These are phyloP conservation scores for Tetrao urogallus DNA, from an alignment of 2,113 vertebrate genomes.

Conservation along the genomic window DNA sequence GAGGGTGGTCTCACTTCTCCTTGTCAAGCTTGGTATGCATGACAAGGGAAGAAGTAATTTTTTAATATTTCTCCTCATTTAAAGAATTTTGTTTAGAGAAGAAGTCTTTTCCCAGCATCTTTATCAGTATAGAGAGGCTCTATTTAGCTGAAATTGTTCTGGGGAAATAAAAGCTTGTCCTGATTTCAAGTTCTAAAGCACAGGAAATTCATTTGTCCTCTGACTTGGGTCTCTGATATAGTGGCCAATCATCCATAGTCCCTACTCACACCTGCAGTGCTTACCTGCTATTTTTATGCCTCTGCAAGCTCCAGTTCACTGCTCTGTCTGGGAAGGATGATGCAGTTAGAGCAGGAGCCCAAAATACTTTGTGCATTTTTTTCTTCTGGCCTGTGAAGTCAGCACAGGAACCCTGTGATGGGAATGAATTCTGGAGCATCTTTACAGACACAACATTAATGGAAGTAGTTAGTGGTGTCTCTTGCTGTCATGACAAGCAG, in stretches of 20 bases:
- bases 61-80: not conserved
- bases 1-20: rapidly evolving
- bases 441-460: not conserved
- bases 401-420: not conserved
- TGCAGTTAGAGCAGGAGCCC: not conserved
- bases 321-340: not conserved
- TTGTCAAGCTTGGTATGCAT: not conserved
- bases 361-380: not conserved
- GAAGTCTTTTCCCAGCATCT: not conserved
- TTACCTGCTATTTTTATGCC: not conserved
- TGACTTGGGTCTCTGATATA: not conserved
- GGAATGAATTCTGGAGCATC: not conserved
- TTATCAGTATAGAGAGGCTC: not conserved
- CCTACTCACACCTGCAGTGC: not conserved
- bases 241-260: not conserved
- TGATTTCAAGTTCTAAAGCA: not conserved
- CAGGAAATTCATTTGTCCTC: not conserved
- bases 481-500: not conserved
- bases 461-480: not conserved
- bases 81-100: too few relatives aligned
- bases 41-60: not conserved
- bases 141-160: not conserved
- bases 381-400: not conserved
- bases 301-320: rapidly evolving
- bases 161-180: not conserved